Evolutionary conservation across 2,797 vertebrate species (phyloP), one percentile per base, ranked within the genome.

Genomic region (Fistularia tabacaria): DNA sequence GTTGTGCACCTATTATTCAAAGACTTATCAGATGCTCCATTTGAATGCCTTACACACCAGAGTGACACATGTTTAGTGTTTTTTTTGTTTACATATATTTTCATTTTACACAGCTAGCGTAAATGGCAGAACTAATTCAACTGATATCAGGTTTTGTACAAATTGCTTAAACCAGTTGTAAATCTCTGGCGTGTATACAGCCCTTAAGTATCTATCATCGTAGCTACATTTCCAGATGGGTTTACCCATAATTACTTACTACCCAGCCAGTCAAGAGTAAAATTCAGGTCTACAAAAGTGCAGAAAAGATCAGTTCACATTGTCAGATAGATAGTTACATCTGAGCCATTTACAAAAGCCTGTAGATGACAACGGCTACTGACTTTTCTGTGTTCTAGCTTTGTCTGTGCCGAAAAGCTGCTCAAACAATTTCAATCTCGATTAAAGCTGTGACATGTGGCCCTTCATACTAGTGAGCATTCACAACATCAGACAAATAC

Each of bases 281-380:
- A 80, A 64, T 76, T 84, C 70, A 82, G 80, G 68, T 83, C 52
- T 69, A 79, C 71, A 78, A 82, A 83, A 84, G 76, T 85, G 84
- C 73, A 85, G 81, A 73, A 62, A 81, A 83, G 69, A 61, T 82
- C 68, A 81, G 71, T 71, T 75, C 65, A 79, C 75, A 51, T 65
- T 60, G 49, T 74, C 73, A 43, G 73, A 82, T 61, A 14, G 51
- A 80, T 75, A 57, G 58, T 70, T 66, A 69, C 67, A 77, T 64
- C 68, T 6, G 42, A 67, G 67, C 59, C 82, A 85, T 85, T 83
- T 84, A 86, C 85, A 74, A 60, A 4, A 38, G 38, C 54, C 47
- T 25, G 25, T 25, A 25, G 25, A 25, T 25, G 25, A 59, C 44
- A 48, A 59, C 52, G 12, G 41, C 39, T 15, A 68, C 53, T 12